These are phyloP conservation scores for Yponomeuta cagnagella DNA, from an alignment of 2,888 invertebrate species.

Conservation along the genomic window DNA sequence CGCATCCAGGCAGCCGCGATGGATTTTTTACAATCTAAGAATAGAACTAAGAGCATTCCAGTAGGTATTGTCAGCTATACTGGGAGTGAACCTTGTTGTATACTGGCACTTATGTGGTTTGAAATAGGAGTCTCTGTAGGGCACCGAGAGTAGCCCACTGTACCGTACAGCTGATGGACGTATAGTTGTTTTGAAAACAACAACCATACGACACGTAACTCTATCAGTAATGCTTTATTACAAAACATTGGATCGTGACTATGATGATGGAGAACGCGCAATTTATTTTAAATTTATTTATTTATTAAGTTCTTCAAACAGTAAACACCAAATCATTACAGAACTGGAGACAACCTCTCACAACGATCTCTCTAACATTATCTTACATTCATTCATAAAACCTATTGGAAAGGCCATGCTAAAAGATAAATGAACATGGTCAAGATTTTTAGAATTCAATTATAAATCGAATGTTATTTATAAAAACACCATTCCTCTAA, in stretches of 20 bases:
- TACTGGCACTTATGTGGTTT: not conserved
- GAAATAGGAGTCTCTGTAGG: not conserved
- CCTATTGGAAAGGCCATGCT: too few species aligned
- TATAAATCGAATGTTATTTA: too few species aligned
- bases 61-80: not conserved
- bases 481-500: too few species aligned
- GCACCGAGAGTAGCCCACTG: not conserved
- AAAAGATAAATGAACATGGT: too few species aligned
- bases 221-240: not conserved
- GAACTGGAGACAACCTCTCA: too few species aligned
- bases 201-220: not conserved
- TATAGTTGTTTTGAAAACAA: not conserved
- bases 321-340: too few species aligned
- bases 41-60: not conserved
- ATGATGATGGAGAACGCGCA: not conserved
- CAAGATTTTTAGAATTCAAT: too few species aligned
- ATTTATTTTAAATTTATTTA: too few species aligned
- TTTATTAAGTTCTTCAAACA: too few species aligned
- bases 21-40: not conserved
- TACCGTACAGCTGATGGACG: not conserved
- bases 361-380: too few species aligned
- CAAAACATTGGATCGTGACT: not conserved
- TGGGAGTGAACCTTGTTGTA: not conserved
- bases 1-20: not conserved
- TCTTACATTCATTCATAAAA: too few species aligned